Evolutionary conservation across 2,113 vertebrate genomes (phyloP).

Genomic region (Alethe castanea): DNA sequence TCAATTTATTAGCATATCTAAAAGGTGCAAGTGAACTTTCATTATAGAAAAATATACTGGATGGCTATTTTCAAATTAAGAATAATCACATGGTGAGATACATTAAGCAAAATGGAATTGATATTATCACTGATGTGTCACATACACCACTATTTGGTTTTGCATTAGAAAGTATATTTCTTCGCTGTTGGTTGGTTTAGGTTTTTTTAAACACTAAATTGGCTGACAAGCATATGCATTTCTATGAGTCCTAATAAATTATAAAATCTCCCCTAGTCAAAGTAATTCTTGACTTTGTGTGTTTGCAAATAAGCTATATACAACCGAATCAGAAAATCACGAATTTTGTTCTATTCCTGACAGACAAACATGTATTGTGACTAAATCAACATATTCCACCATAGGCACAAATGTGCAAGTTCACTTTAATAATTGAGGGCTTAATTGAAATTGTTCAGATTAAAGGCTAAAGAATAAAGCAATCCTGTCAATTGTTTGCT

Average conservation of each 20-base stretch:
- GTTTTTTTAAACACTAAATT: neutral
- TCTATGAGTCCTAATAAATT: neutral
- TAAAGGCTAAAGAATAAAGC: constrained; percentile 27
- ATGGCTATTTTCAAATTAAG: constrained; percentile 54
- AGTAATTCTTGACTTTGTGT: neutral
- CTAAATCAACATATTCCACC: neutral
- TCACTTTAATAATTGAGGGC: neutral
- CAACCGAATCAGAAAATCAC: neutral
- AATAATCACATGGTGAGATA: constrained; percentile 39
- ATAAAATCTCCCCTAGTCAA: neutral
- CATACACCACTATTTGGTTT: neutral
- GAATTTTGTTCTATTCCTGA: neutral
- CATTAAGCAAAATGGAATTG: constrained; percentile 31
- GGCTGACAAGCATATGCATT: neutral
- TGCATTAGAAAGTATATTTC: constrained; percentile 3
- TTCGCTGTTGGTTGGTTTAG: neutral
- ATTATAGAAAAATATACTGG: constrained; percentile 25
- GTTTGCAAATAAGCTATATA: neutral
- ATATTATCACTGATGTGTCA: constrained; percentile 45
- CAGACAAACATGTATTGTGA: neutral
- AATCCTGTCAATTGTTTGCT: neutral
- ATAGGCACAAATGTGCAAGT: neutral
- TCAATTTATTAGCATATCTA: constrained; percentile 58
- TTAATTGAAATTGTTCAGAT: neutral
- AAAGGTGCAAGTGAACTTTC: constrained; percentile 42